These are phyloP conservation scores for Neoscelio sp. DNA, from an alignment of 2,888 invertebrate species.

Conservation along the genomic window DNA sequence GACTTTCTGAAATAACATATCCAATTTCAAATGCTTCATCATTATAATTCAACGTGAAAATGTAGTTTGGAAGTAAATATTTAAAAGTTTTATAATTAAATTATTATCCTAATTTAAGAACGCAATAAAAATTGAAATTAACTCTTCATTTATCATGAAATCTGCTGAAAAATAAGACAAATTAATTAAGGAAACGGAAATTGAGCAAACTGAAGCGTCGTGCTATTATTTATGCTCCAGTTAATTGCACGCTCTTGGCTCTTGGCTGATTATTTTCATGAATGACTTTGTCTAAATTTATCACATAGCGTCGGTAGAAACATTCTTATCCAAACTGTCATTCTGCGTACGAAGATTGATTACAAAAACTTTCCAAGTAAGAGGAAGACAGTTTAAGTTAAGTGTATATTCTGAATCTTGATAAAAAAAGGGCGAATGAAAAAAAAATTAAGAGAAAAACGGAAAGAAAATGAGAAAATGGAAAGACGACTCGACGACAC, in stretches of 20 bases:
- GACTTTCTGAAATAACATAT: slow-evolving; percentile 29
- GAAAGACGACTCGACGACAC: slow-evolving; percentile 53
- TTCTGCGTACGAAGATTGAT: slow-evolving; percentile 66
- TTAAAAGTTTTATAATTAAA: slow-evolving; percentile 19
- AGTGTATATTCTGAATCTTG: slow-evolving; percentile 58
- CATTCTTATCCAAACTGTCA: slow-evolving; percentile 66
- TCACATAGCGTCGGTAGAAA: slow-evolving; percentile 48
- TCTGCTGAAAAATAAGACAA: slow-evolving; percentile 25
- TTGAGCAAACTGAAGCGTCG: background rate
- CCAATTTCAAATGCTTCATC: slow-evolving; percentile 35
- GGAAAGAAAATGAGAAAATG: slow-evolving; percentile 65
- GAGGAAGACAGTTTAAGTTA: slow-evolving; percentile 46
- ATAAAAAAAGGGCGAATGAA: slow-evolving; percentile 51
- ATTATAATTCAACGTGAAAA: slow-evolving; percentile 34
- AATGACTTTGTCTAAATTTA: slow-evolving; percentile 61
- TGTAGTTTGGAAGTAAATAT: slow-evolving; percentile 16
- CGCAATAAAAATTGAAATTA: slow-evolving; percentile 9
- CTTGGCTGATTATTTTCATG: slow-evolving; percentile 59
- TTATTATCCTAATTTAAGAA: slow-evolving; percentile 16
- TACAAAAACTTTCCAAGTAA: slow-evolving; percentile 67
- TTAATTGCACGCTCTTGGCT: slow-evolving; percentile 34
- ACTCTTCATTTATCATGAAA: slow-evolving; percentile 19
- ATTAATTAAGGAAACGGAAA: slow-evolving; percentile 40
- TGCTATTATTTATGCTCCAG: slow-evolving; percentile 40
- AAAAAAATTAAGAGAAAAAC: slow-evolving; percentile 58